Percentiles rank a stretch among this genome's conserved stretches.
These are phyloP conservation scores for Chrysochloris asiatica DNA, from an alignment of 2,113 vertebrate species.

Conservation along the genomic window DNA sequence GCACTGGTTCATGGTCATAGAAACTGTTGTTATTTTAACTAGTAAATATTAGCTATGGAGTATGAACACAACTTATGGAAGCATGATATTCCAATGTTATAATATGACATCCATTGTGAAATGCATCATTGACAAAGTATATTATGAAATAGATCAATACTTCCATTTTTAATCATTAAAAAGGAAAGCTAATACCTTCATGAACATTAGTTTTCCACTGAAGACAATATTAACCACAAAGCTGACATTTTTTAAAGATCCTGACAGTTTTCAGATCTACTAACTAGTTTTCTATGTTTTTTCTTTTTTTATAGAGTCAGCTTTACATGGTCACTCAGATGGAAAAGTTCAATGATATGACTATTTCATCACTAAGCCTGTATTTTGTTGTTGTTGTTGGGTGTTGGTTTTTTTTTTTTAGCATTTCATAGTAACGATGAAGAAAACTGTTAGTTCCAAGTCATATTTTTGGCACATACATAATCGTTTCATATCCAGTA, in stretches of 20 bases:
- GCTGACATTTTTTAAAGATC: neutral
- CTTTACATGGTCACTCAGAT: neutral
- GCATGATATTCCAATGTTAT: neutral
- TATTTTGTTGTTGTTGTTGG: no score
- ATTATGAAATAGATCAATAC: neutral
- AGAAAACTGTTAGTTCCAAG: neutral
- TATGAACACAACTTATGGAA: neutral
- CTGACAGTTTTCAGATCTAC: neutral
- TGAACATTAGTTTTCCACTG: neutral
- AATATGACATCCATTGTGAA: neutral
- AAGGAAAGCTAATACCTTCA: neutral
- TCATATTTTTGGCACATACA: neutral
- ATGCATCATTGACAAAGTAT: neutral
- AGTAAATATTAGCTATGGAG: neutral
- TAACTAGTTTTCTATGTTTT: neutral
- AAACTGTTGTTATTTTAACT: slow-evolving; percentile 22
- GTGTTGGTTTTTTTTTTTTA: no score
- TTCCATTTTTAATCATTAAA: neutral
- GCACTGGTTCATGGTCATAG: neutral
- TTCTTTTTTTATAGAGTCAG: neutral
- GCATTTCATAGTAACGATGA: neutral
- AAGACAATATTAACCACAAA: neutral
- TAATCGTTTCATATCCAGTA: neutral
- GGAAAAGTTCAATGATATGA: neutral
- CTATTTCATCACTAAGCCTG: neutral